Evolutionary conservation across 2,888 invertebrate species (phyloP), one percentile per base, ranked within the genome.

Genomic region (Caenorhabditis zanzibari): DNA sequence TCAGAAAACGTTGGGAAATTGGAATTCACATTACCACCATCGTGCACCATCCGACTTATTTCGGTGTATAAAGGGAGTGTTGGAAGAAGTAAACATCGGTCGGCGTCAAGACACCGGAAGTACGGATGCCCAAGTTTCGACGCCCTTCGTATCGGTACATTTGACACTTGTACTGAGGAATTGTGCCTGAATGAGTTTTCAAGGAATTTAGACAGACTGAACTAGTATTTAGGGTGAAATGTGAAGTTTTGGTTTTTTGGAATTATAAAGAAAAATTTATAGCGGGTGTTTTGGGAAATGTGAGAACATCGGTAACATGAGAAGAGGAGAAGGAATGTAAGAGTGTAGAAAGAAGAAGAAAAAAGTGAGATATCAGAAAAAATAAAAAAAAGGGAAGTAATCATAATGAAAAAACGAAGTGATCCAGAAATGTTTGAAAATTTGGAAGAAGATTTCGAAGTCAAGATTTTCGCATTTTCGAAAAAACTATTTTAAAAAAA

Each of bases 1-100:
- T 56, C 58, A 47, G 38, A 32, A 54, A 47, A 58, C 52, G 32
- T 52, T 47, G 64, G 75, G 75, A 75, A 75, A 75, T 75, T 75
- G 75, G 68, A 68, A 68, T 68, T 52, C 3, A 24, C 28, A 47
- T 49, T 32, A 52, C 38, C 22, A 24, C 74, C 49, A 35, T 58
- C 35, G 38, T 66, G 26, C 54, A 74, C 38, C 38, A 16, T 16
- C 35, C 19, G 47, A 66, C 41, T 61, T 61, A 14, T n/a, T 22
- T 38, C 5, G 7, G 26, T n/a, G 32, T 14, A 32, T 41, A 52
- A 24, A 64, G 24, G 22, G 41, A 35, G 35, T 24, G 22, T 72
- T 59, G 19, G 32, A 44, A 28, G 61, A 41, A n/a, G 38, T 35
- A 12, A 32, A 28, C 19, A 22, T 14, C 38, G 12, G 38, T 38